A percentile compares a stretch with the other conserved stretches of the same genome.
Evolutionary conservation across 2,113 vertebrate genomes (phyloP).

Genomic region (Orcinus orca): DNA sequence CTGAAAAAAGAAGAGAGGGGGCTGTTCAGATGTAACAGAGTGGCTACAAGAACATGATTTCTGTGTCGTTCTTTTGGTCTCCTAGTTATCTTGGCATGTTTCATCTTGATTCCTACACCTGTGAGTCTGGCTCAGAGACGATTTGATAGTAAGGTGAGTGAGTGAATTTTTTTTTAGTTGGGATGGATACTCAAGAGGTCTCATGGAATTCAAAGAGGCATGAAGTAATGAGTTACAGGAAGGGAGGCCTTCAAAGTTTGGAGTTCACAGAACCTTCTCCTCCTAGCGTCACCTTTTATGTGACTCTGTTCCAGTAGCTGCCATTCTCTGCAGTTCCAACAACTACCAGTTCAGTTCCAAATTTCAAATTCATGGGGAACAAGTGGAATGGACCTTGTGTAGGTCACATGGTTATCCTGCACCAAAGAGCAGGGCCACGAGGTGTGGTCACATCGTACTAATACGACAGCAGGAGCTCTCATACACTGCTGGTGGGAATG

Average conservation of each 20-base stretch:
- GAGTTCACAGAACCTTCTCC: background rate
- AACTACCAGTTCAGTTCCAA: background rate
- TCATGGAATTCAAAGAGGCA: background rate
- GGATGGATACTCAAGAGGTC: background rate
- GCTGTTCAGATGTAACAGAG: background rate
- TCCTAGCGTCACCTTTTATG: background rate
- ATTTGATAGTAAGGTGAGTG: background rate
- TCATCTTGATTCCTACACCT: background rate
- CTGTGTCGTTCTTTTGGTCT: background rate
- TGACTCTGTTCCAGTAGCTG: background rate
- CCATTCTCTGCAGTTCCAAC: background rate
- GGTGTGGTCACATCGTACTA: fast-evolving
- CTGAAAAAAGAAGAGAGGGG: background rate
- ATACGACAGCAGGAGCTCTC: background rate
- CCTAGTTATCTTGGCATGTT: background rate
- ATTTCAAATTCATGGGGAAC: background rate
- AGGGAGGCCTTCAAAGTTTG: background rate
- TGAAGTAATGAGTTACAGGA: background rate
- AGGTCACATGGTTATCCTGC: background rate
- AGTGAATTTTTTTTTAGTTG: background rate
- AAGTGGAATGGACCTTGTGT: background rate
- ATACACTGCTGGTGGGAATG: background rate
- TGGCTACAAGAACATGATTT: background rate
- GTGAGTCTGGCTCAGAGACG: background rate
- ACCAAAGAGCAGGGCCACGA: background rate